Conservation (phyloP, 2,888 invertebrate species). For the Mayetiola destructor region DNA sequence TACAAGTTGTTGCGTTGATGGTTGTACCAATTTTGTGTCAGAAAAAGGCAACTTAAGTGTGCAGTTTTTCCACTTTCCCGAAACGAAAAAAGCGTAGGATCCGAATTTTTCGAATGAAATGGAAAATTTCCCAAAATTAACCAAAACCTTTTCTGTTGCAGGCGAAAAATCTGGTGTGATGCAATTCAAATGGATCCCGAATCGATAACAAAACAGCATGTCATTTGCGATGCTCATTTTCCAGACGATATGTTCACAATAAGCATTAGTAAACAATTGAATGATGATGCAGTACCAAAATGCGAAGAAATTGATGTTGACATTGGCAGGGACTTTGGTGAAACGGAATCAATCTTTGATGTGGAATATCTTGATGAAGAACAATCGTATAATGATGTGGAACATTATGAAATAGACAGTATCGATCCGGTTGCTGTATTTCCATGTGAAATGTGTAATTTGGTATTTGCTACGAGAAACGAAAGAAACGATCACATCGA, state of each 20-base stretch:
- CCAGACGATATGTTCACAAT: neutral
- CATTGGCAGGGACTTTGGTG: neutral
- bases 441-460: neutral
- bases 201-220: neutral
- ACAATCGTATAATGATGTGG: neutral
- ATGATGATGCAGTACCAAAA: slow-evolving; percentile 1
- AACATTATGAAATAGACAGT: neutral
- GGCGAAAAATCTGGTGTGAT: slow-evolving; percentile 1
- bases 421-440: neutral
- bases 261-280: neutral
- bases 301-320: too few species aligned
- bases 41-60: neutral
- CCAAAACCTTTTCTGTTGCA: neutral
- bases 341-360: neutral
- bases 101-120: neutral
- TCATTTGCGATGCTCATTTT: neutral
- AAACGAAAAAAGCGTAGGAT: neutral
- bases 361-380: too few species aligned
- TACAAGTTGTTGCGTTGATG: neutral
- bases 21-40: neutral
- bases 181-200: neutral
- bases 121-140: too few species aligned
- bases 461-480: neutral
- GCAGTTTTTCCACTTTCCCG: neutral
- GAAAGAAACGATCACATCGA: neutral